These are phyloP conservation scores for Rhagonycha fulva DNA, from an alignment of 2,888 invertebrate species.

Conservation along the genomic window DNA sequence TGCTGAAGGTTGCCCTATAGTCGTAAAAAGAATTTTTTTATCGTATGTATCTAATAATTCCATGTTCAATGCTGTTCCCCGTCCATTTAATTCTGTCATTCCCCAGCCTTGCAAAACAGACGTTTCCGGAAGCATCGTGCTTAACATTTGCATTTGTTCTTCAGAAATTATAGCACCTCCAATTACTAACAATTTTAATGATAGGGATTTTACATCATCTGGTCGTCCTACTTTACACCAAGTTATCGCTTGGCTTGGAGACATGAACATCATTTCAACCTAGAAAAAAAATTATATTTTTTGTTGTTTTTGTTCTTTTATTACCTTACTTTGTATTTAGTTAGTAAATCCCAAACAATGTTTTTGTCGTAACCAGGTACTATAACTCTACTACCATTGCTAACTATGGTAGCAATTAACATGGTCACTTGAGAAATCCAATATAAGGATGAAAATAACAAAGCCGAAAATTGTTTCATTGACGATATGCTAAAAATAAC, in stretches of 20 bases:
- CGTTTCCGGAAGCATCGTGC: not conserved
- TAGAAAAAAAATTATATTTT: not conserved
- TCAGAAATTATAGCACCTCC: not conserved
- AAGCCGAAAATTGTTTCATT: not conserved
- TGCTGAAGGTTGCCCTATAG: not conserved
- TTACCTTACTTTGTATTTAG: not conserved
- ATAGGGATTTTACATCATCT: not conserved
- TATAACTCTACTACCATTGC: not conserved
- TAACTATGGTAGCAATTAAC: not conserved
- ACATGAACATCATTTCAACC: not conserved
- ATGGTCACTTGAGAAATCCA: not conserved
- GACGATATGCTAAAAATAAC: not conserved
- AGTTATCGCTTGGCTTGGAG: not conserved
- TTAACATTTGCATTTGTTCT: not conserved
- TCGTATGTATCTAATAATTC: not conserved
- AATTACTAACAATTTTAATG: not conserved
- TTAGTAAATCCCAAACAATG: not conserved
- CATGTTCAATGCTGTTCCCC: not conserved
- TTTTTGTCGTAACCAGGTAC: not conserved
- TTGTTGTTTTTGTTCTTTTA: not conserved
- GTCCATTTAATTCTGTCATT: not conserved
- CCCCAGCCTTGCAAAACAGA: not conserved
- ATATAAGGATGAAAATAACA: not conserved
- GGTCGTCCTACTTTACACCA: not conserved
- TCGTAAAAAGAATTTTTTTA: not conserved